Percentiles rank a stretch among this genome's conserved stretches.
phyloP scores from a whole-genome alignment of 2,888 invertebrate genomes.

The Reticulitermes lucifugus region DNA sequence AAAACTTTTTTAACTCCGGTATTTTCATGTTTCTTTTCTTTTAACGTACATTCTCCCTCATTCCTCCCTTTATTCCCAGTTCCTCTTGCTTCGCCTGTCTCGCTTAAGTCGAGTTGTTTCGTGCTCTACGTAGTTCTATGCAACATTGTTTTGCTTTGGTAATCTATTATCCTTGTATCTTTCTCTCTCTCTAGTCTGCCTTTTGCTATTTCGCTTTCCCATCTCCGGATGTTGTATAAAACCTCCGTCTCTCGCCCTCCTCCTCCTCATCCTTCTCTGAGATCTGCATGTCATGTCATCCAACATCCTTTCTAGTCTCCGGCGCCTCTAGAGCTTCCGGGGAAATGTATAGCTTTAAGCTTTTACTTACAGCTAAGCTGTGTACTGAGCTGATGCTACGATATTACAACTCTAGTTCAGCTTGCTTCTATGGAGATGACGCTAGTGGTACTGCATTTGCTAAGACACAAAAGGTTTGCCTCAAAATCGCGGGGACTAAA shows the following conservation, averaged over 20 bases:
- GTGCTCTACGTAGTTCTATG: neutral
- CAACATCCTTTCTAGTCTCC: constrained; percentile 40
- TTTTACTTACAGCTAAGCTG: constrained; percentile 37
- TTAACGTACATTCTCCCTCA: constrained; percentile 19
- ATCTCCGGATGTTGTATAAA: constrained; percentile 45
- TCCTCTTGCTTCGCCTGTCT: constrained; percentile 29
- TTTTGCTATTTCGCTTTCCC: constrained; percentile 40
- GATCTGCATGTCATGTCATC: constrained; percentile 49
- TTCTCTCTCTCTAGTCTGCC: constrained; percentile 20
- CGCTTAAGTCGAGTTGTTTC: constrained; percentile 33
- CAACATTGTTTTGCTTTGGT: constrained; percentile 39
- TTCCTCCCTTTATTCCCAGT: neutral
- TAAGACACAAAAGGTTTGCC: constrained; percentile 1
- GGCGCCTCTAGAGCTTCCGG: constrained; percentile 43
- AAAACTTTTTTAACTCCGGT: constrained; percentile 40
- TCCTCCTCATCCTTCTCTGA: constrained; percentile 1
- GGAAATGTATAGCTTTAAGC: constrained; percentile 47
- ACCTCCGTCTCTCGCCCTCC: neutral
- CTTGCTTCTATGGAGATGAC: neutral
- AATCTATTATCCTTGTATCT: constrained; percentile 46
- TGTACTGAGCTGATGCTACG: constrained; percentile 26
- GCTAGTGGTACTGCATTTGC: neutral
- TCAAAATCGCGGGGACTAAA: neutral
- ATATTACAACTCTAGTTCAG: constrained; percentile 21
- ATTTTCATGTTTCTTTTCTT: constrained; percentile 42